Evolutionary conservation across 2,888 invertebrate species (phyloP).

Genomic region (Heliconius erato): DNA sequence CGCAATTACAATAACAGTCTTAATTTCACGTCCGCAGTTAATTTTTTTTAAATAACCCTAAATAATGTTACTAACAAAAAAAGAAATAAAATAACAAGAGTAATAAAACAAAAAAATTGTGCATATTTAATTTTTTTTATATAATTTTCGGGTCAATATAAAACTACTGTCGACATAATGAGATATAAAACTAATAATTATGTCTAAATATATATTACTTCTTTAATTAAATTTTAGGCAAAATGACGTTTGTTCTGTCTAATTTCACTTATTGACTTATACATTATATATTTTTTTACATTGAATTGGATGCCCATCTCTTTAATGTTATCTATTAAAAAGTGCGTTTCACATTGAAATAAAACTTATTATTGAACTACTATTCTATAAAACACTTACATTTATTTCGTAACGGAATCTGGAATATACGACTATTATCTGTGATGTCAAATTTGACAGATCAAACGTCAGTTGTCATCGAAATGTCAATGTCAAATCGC

Average conservation of each 20-base stretch:
- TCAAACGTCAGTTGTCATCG: slow-evolving; percentile 5
- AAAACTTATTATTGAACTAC: slow-evolving; percentile 5
- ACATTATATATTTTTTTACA: slow-evolving; percentile 12
- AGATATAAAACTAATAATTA: slow-evolving; percentile 23
- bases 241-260: slow-evolving; percentile 23
- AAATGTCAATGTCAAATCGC: slow-evolving; percentile 34
- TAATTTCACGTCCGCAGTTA: slow-evolving; percentile 30
- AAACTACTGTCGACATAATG: slow-evolving; percentile 20
- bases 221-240: background rate
- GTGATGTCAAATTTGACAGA: slow-evolving; percentile 24
- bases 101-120: slow-evolving; percentile 5
- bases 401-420: slow-evolving; percentile 28
- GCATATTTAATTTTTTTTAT: slow-evolving; percentile 11
- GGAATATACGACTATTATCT: slow-evolving; percentile 26
- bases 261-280: background rate
- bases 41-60: slow-evolving; percentile 26
- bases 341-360: slow-evolving; percentile 22
- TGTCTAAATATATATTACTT: slow-evolving; percentile 33
- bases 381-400: slow-evolving; percentile 24
- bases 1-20: slow-evolving; percentile 47
- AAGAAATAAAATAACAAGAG: slow-evolving; percentile 2
- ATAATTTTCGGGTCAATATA: slow-evolving; percentile 5
- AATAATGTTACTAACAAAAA: slow-evolving; percentile 15
- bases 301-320: background rate
- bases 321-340: slow-evolving; percentile 21